phyloP scores from a whole-genome alignment of 2,797 vertebrate species.

The Coendou prehensilis region DNA sequence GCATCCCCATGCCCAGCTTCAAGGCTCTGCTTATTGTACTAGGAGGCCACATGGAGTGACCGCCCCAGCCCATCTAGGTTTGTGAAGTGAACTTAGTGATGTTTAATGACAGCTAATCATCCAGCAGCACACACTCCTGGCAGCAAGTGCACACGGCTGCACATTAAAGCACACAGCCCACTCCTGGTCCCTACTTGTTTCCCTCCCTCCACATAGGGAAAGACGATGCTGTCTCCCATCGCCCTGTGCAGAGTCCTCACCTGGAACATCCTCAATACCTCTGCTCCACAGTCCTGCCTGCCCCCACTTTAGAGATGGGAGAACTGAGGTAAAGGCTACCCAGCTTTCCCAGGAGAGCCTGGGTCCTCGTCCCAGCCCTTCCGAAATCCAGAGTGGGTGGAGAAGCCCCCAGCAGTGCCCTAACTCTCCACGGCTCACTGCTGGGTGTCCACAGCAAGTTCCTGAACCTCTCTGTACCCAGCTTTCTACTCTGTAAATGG shows the following conservation, averaged over 20 bases:
- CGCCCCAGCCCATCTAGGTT: background rate
- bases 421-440: background rate
- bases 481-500: background rate
- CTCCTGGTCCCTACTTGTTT: too few relatives aligned
- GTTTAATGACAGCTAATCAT: background rate
- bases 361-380: background rate
- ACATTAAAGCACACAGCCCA: background rate
- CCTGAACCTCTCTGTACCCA: background rate
- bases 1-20: background rate
- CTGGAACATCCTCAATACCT: accelerated
- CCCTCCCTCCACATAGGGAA: background rate
- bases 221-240: background rate
- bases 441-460: background rate
- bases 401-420: background rate
- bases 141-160: too few relatives aligned
- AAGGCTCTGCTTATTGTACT: too few relatives aligned
- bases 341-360: background rate
- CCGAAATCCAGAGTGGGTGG: background rate
- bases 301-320: background rate
- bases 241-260: background rate
- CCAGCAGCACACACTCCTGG: background rate
- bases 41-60: background rate
- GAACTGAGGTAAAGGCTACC: background rate
- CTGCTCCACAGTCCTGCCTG: background rate
- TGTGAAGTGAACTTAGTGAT: background rate